Base-by-base conservation (phyloP, 2,797 vertebrate genomes). In the Tiaroga cobitis region DNA sequence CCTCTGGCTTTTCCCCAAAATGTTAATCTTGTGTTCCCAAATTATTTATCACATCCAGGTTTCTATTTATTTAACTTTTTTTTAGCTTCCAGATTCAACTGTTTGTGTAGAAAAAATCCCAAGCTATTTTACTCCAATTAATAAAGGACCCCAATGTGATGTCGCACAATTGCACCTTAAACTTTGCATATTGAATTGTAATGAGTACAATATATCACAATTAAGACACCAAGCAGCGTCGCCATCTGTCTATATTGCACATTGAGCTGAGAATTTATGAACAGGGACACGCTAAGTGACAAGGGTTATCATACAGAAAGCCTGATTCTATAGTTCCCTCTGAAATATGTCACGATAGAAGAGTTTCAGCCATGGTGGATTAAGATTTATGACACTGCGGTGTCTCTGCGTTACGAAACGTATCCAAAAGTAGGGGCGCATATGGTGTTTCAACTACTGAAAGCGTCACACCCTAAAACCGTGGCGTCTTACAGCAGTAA, bases 171-270 rank as follows among this genome's bases (percentile, higher is more conserved):
- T 80, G 84, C 80, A 79, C 77, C 75, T 80, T 29, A 59, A 65
- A 54, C 56, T 74, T 43, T 87, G 77, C 72, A 69, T 85, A 63
- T 69, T 61, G 41, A 49, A 49, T 49, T 49, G 76, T 87, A 89
- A 89, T 85, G 76, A 81, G 84, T 43, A 21, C 73, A 74, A 87
- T 89, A 87, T 37, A 88, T 89, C 89, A 88, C 61, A 83, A 74
- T 88, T 87, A 87, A 65, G 88, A 82, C 63, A 37, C 46, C 77
- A 84, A 81, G 49, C 82, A 76, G 82, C 39, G 82, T 67, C 39
- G 56, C 86, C 85, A 86, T 88, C 85, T 89, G 84, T 86, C 80
- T 81, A 29, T 51, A 32, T 21, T 56, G 34, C 69, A 39, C 51
- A 24, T 74, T 26, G 69, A 80, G 32, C 54, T 11, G 39, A 81